Conservation (phyloP, 2,888 invertebrate genomes). For the Lasioglossum zephyrum region DNA sequence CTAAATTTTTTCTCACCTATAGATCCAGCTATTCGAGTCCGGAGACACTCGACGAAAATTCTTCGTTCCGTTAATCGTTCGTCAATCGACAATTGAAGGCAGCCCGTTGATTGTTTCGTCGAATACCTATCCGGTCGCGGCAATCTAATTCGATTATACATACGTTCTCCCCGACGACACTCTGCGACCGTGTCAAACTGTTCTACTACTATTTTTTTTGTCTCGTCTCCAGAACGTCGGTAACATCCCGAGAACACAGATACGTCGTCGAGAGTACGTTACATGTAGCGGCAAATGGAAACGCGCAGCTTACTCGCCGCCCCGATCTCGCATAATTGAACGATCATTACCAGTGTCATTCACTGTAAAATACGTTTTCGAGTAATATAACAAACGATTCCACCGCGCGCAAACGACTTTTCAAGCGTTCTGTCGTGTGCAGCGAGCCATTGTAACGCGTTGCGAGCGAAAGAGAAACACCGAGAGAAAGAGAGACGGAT, state of each 20-base stretch:
- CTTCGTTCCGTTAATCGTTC: background rate
- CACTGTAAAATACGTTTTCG: slow-evolving; percentile 1
- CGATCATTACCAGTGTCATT: slow-evolving; percentile 4
- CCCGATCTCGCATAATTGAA: slow-evolving; percentile 6
- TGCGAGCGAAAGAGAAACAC: background rate
- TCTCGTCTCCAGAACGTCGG: background rate
- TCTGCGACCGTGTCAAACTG: background rate
- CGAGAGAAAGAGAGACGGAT: background rate
- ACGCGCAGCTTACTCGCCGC: background rate
- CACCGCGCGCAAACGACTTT: background rate
- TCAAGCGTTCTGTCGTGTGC: background rate
- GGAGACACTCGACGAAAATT: background rate
- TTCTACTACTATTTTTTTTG: background rate
- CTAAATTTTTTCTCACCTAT: background rate
- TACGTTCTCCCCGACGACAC: background rate
- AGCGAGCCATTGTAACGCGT: background rate
- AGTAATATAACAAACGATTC: background rate
- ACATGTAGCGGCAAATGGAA: background rate
- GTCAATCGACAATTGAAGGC: background rate
- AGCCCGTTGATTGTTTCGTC: background rate
- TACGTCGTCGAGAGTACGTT: background rate
- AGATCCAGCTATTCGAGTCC: background rate
- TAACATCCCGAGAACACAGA: background rate
- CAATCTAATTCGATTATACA: background rate
- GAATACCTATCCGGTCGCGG: background rate